Evolutionary conservation across 1,140 invertebrate genomes (phyloP).

Genomic region (Stegodyphus mimosarum): DNA sequence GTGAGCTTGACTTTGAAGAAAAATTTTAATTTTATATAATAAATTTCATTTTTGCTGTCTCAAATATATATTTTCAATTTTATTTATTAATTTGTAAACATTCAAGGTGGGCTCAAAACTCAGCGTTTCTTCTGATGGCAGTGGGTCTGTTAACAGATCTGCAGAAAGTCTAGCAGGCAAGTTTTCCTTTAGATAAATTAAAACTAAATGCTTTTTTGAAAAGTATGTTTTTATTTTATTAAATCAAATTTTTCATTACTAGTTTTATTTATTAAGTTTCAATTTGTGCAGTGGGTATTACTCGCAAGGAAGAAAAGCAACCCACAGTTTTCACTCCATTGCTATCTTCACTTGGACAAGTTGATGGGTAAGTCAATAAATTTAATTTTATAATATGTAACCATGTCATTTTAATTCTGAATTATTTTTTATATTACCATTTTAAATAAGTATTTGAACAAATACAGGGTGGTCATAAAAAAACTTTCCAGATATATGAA

Average conservation of each 20-base stretch:
- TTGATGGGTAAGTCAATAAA: conserved; percentile 31
- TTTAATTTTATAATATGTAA: neutral
- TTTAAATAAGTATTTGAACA: no score
- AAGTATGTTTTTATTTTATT: neutral
- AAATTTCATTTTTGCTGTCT: no score
- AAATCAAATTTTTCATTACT: neutral
- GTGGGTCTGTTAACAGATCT: conserved; percentile 50
- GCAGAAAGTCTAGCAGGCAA: conserved; percentile 52
- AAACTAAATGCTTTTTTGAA: no score
- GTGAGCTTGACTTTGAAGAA: no score
- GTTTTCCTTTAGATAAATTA: neutral
- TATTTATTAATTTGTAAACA: no score
- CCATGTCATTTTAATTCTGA: no score
- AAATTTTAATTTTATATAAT: no score
- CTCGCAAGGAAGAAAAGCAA: conserved; percentile 49
- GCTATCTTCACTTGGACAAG: conserved; percentile 36
- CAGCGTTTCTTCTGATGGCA: conserved; percentile 56
- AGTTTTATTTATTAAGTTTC: neutral
- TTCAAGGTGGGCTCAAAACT: conserved; percentile 51
- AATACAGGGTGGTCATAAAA: no score
- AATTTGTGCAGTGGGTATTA: conserved; percentile 38
- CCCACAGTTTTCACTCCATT: conserved; percentile 33
- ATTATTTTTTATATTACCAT: no score
- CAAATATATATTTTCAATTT: no score
- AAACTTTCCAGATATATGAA: no score